Evolutionary conservation across 1,140 invertebrate species (phyloP), one percentile per base, ranked within the genome.

Genomic region (Eriocheir sinensis): DNA sequence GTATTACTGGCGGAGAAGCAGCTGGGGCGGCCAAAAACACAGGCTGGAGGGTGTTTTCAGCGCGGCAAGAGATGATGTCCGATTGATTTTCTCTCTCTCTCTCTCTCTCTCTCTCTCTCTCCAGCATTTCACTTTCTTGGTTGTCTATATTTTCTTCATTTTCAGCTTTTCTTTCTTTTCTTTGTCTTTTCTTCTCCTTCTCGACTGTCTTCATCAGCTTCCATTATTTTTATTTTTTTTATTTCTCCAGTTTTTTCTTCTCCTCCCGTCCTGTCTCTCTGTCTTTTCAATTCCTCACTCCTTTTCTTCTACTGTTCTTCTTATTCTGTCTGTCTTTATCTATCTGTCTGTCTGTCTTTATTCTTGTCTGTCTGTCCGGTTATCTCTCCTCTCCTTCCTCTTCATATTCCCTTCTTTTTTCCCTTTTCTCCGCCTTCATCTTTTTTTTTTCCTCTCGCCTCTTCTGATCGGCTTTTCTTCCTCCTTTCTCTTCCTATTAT

Each of bases 51-150:
- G 79, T 93, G 90, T 95, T 95, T 93, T 95, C 92, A 85, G 90
- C 80, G 32, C n/a, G 94, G 90, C 94, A 91, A 90, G 89, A 95
- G 94, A 95, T 93, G 92, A 93, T 95, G 91, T 95, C 86, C 44
- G 93, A 95, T 95, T 93, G 92, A 95, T 95, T 95, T 89, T 93
- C 60, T 93, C 79, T 34, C 91, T n/a, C 9, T 30, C 89, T 60
- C 89, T 32, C 41, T 38, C 27, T 34, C 12, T 21, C 2, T 38
- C n/a, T 34, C 1, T 48, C 44, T 2, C 41, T 90, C 89, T 34
- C 41, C 34, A 3, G 3, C 83, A 30, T 36, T 86, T 3, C 34
- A n/a, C 34, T 3, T 36, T 36, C 34, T 3, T 36, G n/a, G 21
- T 36, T 86, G n/a, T 36, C 34, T 36, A 6, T 88, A 30, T 88